Evolutionary conservation across 2,888 invertebrate genomes (phyloP).

Genomic region (Trissolcus brochymenae): DNA sequence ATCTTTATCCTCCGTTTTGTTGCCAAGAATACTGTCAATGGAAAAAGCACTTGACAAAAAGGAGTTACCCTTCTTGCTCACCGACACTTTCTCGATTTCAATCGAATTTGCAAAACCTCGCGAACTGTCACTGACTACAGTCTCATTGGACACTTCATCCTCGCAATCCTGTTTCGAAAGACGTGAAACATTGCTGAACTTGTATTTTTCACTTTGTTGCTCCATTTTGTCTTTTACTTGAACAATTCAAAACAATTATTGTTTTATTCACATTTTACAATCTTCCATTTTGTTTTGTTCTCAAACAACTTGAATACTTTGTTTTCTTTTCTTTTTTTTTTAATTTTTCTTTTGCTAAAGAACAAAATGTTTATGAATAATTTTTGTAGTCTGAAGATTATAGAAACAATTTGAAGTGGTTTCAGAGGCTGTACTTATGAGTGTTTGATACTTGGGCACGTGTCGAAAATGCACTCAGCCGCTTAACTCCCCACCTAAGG

Average conservation of each 20-base stretch:
- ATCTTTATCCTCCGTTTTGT: constrained; percentile 60
- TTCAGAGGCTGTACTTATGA: constrained; percentile 35
- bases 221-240: constrained; percentile 4
- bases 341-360: background rate
- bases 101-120: constrained; percentile 9
- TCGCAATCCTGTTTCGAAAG: constrained; percentile 9
- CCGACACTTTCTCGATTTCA: constrained; percentile 38
- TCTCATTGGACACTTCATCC: constrained; percentile 32
- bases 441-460: constrained; percentile 33
- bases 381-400: background rate
- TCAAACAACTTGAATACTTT: no score
- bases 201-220: constrained; percentile 4
- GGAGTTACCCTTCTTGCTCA: constrained; percentile 17
- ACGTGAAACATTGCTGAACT: background rate
- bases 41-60: constrained; percentile 68
- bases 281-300: constrained; percentile 1
- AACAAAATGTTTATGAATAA: no score
- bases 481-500: constrained; percentile 47
- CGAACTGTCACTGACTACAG: constrained; percentile 27
- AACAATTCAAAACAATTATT: no score
- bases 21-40: constrained; percentile 70
- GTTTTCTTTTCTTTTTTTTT: background rate
- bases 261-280: background rate
- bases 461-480: constrained; percentile 33
- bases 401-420: constrained; percentile 21